phyloP scores from a whole-genome alignment of 2,888 invertebrate genomes.

The Xylophagus ater region DNA sequence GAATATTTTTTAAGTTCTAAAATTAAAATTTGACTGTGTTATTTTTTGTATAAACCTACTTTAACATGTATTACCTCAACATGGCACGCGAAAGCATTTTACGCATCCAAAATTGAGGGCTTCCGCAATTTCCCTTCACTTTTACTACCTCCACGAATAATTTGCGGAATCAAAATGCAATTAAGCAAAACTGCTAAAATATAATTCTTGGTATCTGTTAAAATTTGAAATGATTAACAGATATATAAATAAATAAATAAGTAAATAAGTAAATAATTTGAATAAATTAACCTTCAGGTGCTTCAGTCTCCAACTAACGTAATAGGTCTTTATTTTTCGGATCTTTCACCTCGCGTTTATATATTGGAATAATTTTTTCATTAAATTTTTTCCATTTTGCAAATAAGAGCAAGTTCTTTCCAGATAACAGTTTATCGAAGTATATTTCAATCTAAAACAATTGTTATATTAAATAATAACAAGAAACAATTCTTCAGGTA shows the following conservation, averaged over 20 bases:
- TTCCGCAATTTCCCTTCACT: background rate
- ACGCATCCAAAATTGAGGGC: background rate
- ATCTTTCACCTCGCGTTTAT: too few relatives aligned
- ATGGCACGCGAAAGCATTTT: background rate
- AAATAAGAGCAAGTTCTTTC: background rate
- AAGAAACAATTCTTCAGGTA: too few relatives aligned
- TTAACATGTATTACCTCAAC: too few relatives aligned
- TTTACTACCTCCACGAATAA: background rate
- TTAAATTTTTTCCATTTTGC: conserved; percentile 1
- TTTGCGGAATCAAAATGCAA: background rate
- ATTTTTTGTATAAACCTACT: too few relatives aligned
- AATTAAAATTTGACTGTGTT: too few relatives aligned
- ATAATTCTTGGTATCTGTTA: conserved; percentile 1
- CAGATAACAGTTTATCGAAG: background rate
- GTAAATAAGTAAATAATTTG: too few relatives aligned
- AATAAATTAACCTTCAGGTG: too few relatives aligned
- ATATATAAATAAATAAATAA: too few relatives aligned
- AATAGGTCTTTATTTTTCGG: background rate
- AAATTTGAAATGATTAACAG: too few relatives aligned
- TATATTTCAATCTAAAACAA: conserved; percentile 1
- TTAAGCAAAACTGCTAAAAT: background rate
- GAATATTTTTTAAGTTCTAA: too few relatives aligned
- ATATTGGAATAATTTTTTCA: background rate
- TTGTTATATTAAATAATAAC: too few relatives aligned
- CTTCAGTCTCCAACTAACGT: too few relatives aligned